Evolutionary conservation across 2,113 vertebrate genomes (phyloP), one percentile per base, ranked within the genome.

Genomic region (Columba janthina): DNA sequence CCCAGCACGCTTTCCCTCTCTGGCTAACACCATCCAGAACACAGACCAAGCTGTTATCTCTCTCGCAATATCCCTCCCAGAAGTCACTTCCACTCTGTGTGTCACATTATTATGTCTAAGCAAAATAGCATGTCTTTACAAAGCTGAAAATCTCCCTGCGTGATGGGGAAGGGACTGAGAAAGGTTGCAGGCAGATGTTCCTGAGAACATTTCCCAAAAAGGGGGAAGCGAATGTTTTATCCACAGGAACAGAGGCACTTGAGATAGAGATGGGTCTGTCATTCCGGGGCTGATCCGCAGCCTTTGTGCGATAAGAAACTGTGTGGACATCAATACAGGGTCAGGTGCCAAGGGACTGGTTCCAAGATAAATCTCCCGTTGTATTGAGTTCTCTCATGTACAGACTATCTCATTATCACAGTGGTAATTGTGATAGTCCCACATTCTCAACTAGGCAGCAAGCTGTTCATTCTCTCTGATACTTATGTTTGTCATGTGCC

Each of bases 331-430:
- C 57, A 64, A 4, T 2, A 18, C 1, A 2, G 44, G 40, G 36
- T 57, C 44, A 61, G 40, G 67, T 84, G 84, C 77, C 71, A 78
- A 85, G 50, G 70, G 58, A 75, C 46, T 9, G 40, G n/a, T 57
- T 91, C 74, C 88, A 80, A 83, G 64, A 76, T 46, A 91, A 90
- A 94, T 71, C 75, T 88, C 61, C 56, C 40, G 5, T 64, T 80
- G 74, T 69, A 80, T 15, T 0, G 0, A 88, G 48, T 57, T 86
- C 65, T 28, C 53, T 86, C 11, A 6, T 57, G 36, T 67, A 46
- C 85, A 67, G 48, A 62, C 26, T 46, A 10, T 25, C 74, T 82
- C 94, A 50, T 90, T 57, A 86, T 67, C 79, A 61, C 90, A 15
- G 10, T 10, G 53, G 42, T 91, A 72, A 82, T 4, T 69, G 61